These are phyloP conservation scores for Kradibia gibbosae DNA, from an alignment of 1,140 invertebrate genomes.

Conservation along the genomic window DNA sequence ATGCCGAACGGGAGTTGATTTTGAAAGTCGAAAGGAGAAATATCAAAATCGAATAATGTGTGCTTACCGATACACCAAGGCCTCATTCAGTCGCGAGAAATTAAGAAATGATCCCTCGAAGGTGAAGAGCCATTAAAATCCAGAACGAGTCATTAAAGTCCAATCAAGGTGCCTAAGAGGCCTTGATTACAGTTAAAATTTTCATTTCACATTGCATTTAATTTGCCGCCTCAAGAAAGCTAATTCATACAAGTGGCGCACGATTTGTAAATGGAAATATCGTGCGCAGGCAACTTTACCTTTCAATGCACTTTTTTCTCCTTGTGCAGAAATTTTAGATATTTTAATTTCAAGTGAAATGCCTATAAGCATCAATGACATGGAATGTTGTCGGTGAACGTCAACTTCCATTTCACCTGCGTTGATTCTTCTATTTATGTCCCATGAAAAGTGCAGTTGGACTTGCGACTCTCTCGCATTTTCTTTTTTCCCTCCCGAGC, in stretches of 20 bases:
- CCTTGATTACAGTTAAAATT: conserved; percentile 1
- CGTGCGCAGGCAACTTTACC: not conserved
- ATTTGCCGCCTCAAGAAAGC: not conserved
- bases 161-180: conserved; percentile 13
- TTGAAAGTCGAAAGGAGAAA: conserved; percentile 18
- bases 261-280: conserved; percentile 13
- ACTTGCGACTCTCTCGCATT: not conserved
- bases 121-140: conserved; percentile 37
- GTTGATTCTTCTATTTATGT: conserved; percentile 21
- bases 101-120: not conserved
- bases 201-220: not conserved
- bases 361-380: conserved; percentile 42
- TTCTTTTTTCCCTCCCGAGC: not conserved
- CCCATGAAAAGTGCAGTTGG: not conserved
- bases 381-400: conserved; percentile 60
- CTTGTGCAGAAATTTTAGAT: not conserved
- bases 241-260: not conserved
- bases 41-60: not conserved
- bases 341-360: conserved; percentile 47
- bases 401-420: conserved; percentile 55
- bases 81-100: not conserved
- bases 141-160: conserved; percentile 19
- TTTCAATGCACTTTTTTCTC: not conserved
- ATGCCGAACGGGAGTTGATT: not conserved
- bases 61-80: conserved; percentile 7